Evolutionary conservation across 2,888 invertebrate genomes (phyloP).

Genomic region (Suillia variegata): DNA sequence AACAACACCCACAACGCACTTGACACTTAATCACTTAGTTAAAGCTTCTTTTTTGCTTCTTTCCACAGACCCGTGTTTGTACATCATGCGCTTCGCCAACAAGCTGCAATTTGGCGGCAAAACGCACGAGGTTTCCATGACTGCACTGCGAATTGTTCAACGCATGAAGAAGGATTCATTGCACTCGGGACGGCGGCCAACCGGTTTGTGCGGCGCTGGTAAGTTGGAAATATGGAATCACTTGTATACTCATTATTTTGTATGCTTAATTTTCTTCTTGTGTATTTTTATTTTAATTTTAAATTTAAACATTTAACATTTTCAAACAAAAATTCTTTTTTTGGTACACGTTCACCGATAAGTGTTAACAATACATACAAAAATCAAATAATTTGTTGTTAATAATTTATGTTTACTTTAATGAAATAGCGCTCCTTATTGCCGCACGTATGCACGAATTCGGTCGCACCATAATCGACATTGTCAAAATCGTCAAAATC

Average conservation of each 20-base stretch:
- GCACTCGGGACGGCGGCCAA: constrained; percentile 93
- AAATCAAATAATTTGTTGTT: too few species aligned
- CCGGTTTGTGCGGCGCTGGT: constrained; percentile 98
- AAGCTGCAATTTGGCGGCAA: constrained; percentile 90
- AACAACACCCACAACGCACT: too few species aligned
- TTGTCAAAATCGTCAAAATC: constrained; percentile 93
- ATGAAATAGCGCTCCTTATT: constrained; percentile 79
- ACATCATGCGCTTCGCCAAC: constrained; percentile 92
- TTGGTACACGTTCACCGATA: too few species aligned
- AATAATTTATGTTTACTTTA: background rate
- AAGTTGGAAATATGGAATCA: constrained; percentile 38
- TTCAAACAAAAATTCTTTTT: too few species aligned
- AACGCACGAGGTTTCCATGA: constrained; percentile 93
- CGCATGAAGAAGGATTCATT: constrained; percentile 98
- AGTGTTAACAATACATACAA: too few species aligned
- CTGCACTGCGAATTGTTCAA: constrained; percentile 90
- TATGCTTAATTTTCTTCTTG: background rate
- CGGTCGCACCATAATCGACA: constrained; percentile 81
- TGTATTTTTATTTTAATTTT: background rate
- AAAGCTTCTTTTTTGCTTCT: constrained; percentile 3
- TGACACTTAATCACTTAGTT: too few species aligned
- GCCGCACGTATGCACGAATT: constrained; percentile 93
- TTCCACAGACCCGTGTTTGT: constrained; percentile 94
- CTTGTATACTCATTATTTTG: too few species aligned
- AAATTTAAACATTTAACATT: too few species aligned